Evolutionary conservation across 2,888 invertebrate genomes (phyloP), one percentile per base, ranked within the genome.

Genomic region (Pristionchus japonicus): DNA sequence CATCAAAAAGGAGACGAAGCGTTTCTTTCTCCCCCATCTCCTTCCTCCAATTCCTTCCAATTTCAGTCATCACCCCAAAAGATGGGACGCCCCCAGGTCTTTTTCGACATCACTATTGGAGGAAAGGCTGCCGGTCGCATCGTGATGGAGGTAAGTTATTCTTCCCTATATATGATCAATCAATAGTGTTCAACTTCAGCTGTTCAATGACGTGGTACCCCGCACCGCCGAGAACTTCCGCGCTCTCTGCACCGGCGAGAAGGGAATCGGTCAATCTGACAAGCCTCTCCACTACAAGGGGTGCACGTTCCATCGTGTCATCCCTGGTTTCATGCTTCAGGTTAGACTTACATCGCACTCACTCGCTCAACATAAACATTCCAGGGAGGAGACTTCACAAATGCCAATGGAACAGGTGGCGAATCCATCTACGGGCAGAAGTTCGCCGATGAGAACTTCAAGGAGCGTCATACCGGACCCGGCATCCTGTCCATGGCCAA

Each of bases 161-260:
- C 20, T 52, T 31, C 0, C 3, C 3, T 52, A 74, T 82, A 15
- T 27, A 4, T 7, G 52, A 34, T 4, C 4, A 43, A n/a, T 82
- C 52, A 20, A 20, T 52, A 82, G 27, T 47, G 3, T 31, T 49
- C 0, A 3, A 17, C 11, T 94, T 77, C 96, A 98, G 97, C 96
- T 98, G 92, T 96, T 97, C 94, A 95, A 96, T 92, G 98, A 98
- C 95, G 97, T 98, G 83, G 97, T 97, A 88, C 98, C 98, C 27
- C 98, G 97, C 95, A 98, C 93, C 91, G 93, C 93, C 90, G 98
- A 98, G 95, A 99, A 99, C 95, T 99, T 99, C 97, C 97, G 98
- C 90, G 97, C 97, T 40, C 96, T 99, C 88, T 99, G 98, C 96
- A 98, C 98, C 87, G 98, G 97, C 88, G 98, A 98, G 95, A 97